Evolutionary conservation across 2,113 vertebrate genomes (phyloP).

Genomic region (Pipa parva): DNA sequence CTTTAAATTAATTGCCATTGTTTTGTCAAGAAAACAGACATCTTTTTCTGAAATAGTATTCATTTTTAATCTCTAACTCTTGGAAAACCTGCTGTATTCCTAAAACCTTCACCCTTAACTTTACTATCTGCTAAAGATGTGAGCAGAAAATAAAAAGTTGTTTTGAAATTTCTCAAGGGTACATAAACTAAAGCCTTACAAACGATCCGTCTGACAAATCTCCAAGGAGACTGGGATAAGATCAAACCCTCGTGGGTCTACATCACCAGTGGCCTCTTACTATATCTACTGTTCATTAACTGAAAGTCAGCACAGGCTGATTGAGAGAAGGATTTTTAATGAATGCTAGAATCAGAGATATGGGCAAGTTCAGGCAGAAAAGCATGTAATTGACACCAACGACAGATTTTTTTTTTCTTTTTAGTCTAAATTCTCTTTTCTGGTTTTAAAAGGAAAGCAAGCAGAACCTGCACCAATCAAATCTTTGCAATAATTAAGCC

Average conservation of each 20-base stretch:
- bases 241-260: not conserved
- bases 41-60: too few species aligned
- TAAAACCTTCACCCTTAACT: too few species aligned
- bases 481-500: not conserved
- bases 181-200: not conserved
- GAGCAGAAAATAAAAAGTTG: not conserved
- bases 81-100: too few species aligned
- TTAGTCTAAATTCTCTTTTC: not conserved
- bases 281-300: constrained; percentile 19
- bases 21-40: too few species aligned
- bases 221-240: not conserved
- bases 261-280: not conserved
- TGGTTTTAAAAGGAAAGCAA: too few species aligned
- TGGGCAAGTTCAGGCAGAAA: constrained; percentile 27
- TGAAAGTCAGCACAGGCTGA: not conserved
- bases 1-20: too few species aligned
- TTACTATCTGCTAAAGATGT: too few species aligned
- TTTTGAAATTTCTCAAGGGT: not conserved
- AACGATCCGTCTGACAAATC: not conserved
- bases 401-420: constrained; percentile 4
- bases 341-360: constrained; percentile 1
- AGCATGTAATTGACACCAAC: constrained; percentile 12
- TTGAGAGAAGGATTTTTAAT: constrained; percentile 9
- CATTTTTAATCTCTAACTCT: too few species aligned
- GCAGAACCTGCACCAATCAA: constrained; percentile 8